These are phyloP conservation scores for Ophiodon elongatus DNA, from an alignment of 2,113 vertebrate species.

Conservation along the genomic window DNA sequence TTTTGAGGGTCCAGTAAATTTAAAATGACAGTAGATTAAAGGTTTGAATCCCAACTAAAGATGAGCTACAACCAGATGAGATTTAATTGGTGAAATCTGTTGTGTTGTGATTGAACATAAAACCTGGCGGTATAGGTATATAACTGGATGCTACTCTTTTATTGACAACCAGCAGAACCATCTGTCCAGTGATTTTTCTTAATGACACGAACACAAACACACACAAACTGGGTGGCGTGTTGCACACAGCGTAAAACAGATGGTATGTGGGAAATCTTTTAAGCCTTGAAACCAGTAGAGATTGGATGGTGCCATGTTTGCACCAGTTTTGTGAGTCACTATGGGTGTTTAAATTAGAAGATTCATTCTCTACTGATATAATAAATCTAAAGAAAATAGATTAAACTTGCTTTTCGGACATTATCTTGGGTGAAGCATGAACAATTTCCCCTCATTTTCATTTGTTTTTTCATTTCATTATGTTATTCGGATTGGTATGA, in stretches of 20 bases:
- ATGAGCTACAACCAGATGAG: background rate
- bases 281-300: constrained; percentile 58
- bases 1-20: background rate
- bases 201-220: constrained; percentile 38
- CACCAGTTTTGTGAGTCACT: constrained; percentile 39
- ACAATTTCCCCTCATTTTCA: background rate
- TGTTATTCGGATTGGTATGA: background rate
- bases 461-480: background rate
- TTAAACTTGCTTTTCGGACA: background rate
- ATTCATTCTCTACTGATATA: constrained; percentile 10
- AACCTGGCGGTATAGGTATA: background rate
- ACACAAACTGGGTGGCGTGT: constrained; percentile 34
- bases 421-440: background rate
- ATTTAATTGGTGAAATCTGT: background rate
- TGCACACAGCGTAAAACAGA: constrained; percentile 49
- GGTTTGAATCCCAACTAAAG: background rate
- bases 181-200: constrained; percentile 40
- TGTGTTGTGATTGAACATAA: background rate
- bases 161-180: constrained; percentile 43
- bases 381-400: background rate
- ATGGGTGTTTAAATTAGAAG: background rate
- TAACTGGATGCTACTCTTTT: background rate
- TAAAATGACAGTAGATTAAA: background rate
- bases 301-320: constrained; percentile 44
- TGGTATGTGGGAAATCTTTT: constrained; percentile 67